These are phyloP conservation scores for Oedothorax gibbosus DNA, from an alignment of 1,140 invertebrate species.

Conservation along the genomic window DNA sequence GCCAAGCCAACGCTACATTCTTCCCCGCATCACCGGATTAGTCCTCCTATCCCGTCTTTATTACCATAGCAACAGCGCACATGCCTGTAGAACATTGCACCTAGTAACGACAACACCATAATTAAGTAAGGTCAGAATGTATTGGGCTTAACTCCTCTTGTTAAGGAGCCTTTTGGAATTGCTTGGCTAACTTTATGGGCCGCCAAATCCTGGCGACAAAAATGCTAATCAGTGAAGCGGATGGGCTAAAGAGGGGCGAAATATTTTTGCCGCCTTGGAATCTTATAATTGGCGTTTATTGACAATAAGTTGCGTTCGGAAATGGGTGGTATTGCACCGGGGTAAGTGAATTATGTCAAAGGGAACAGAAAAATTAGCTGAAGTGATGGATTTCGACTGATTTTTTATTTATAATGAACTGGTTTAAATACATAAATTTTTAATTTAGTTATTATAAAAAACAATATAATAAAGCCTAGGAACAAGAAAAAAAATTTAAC, in stretches of 20 bases:
- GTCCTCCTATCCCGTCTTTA: conserved; percentile 1
- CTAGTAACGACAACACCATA: conserved; percentile 49
- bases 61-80: conserved; percentile 8
- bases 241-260: conserved; percentile 29
- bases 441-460: no score
- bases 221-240: conserved; percentile 41
- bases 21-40: background rate
- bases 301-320: conserved; percentile 19
- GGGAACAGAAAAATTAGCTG: no score
- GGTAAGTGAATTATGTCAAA: no score
- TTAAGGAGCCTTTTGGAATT: conserved; percentile 30
- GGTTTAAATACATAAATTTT: no score
- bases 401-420: no score
- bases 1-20: background rate
- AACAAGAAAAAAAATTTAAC: no score
- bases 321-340: no score
- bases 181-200: conserved; percentile 4
- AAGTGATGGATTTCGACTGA: no score
- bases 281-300: conserved; percentile 46
- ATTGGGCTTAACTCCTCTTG: conserved; percentile 46
- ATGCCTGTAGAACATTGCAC: conserved; percentile 21
- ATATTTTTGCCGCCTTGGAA: conserved; percentile 35
- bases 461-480: no score
- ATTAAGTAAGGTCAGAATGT: conserved; percentile 53
- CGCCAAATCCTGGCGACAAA: conserved; percentile 39